Evolutionary conservation across 2,113 vertebrate genomes (phyloP), one percentile per base, ranked within the genome.

Genomic region (Melanocharis versteri): DNA sequence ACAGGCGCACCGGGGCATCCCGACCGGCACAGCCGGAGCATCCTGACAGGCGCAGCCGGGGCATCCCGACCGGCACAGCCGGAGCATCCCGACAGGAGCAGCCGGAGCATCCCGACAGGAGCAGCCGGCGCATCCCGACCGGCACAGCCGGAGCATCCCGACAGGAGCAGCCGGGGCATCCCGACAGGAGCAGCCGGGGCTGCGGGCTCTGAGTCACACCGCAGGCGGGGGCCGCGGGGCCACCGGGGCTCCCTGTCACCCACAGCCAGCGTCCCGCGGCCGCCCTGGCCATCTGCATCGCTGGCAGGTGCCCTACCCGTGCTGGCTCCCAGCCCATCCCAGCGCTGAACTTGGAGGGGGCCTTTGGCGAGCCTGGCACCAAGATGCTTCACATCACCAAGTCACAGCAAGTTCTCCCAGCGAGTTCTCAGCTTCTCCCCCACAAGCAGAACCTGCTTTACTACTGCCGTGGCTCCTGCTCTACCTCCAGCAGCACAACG

Each of bases 331-430:
- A 14, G 71, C 61, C 80, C 39, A 1, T 11, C 39, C 73, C 0
- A 2, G 33, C 9, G 0, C 33, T 22, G 42, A 15, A 14, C 28
- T 2, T 0, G 1, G 27, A 82, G n/a, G 0, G 1, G 90, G 50
- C 24, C 39, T 27, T 66, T 39, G 73, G 47, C 2, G 7, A 4
- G 3, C 48, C 20, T 4, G 39, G 4, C 1, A 0, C 30, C n/a
- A n/a, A n/a, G n/a, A n/a, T n/a, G n/a, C n/a, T n/a, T n/a, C n/a
- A n/a, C n/a, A n/a, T n/a, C n/a, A 0, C 1, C 0, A 33, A 54
- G 11, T 28, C 12, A 2, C 11, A 4, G 33, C 15, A 12, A 15
- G 53, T 16, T 72, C 50, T 71, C 54, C 31, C 78, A 7, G 44
- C 11, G 24, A 17, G 39, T 9, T 71, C 50, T 56, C 50, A 19